Conservation (phyloP, 37 sponge, comb jelly and placozoan genomes). For the Cliona cf. orientalis region DNA sequence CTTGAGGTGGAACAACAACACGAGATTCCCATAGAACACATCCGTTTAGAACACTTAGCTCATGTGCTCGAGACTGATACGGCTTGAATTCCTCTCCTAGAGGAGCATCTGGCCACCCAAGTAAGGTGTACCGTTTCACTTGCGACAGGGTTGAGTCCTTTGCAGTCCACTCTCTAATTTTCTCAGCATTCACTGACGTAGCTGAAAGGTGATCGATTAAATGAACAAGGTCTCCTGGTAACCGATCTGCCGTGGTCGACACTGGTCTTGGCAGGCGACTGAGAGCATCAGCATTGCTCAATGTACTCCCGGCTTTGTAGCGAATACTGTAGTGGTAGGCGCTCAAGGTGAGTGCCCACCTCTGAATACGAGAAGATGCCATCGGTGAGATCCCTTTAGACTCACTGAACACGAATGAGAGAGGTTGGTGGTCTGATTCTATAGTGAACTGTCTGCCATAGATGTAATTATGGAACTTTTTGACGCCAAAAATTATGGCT, state of each 20-base stretch:
- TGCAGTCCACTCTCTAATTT: too few relatives aligned
- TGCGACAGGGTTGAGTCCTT: too few relatives aligned
- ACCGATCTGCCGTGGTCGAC: too few relatives aligned
- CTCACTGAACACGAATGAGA: constrained; percentile 14
- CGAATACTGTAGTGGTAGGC: too few relatives aligned
- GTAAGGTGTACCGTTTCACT: background rate
- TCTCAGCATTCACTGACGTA: too few relatives aligned
- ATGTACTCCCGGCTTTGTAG: too few relatives aligned
- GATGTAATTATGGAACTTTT: constrained; percentile 35
- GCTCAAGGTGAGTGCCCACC: background rate
- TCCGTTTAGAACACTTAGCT: constrained; percentile 27
- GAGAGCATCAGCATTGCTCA: too few relatives aligned
- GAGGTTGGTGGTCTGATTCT: constrained; percentile 7
- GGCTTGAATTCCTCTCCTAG: constrained; percentile 4
- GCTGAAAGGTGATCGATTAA: too few relatives aligned
- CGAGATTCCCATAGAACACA: constrained; percentile 41
- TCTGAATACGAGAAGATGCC: background rate
- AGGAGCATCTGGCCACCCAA: constrained; percentile 12
- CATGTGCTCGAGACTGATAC: background rate
- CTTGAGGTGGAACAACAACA: constrained; percentile 11
- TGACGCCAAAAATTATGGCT: constrained; percentile 17
- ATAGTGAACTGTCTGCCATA: constrained; percentile 16
- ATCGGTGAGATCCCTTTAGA: too few relatives aligned
- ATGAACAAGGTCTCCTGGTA: too few relatives aligned
- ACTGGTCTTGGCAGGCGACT: too few relatives aligned